These are phyloP conservation scores for Apotomis turbidana DNA, from an alignment of 2,888 invertebrate species.

Conservation along the genomic window DNA sequence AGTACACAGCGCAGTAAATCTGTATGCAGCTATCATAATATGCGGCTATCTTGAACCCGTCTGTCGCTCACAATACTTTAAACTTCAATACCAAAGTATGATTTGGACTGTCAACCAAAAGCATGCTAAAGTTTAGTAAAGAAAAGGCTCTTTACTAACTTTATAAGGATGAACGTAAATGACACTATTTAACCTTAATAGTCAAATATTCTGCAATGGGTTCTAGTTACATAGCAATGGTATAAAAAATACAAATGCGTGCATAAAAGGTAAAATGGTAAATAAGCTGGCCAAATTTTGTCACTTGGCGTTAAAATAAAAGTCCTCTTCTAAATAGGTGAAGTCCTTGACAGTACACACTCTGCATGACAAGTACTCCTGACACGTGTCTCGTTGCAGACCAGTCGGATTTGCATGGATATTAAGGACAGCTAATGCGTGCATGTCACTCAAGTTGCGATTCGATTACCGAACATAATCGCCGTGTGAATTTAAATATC, in stretches of 20 bases:
- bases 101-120: too few species aligned
- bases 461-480: conserved; percentile 22
- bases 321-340: conserved; percentile 22
- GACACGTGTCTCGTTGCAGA: conserved; percentile 29
- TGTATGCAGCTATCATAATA: too few species aligned
- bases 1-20: too few species aligned
- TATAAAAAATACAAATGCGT: background rate
- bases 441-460: conserved; percentile 10
- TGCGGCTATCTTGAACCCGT: too few species aligned
- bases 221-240: too few species aligned
- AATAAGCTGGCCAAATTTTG: background rate
- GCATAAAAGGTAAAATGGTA: background rate
- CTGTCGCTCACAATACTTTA: too few species aligned
- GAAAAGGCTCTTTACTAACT: too few species aligned
- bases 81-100: too few species aligned
- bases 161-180: too few species aligned
- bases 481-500: conserved; percentile 18
- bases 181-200: too few species aligned
- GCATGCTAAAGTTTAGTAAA: too few species aligned
- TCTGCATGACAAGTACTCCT: conserved; percentile 27
- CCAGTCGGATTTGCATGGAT: conserved; percentile 32
- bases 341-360: conserved; percentile 31
- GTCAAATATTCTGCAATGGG: too few species aligned
- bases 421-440: conserved; percentile 31
- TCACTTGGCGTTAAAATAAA: conserved; percentile 1